Conservation (phyloP, 2,797 vertebrate genomes). For the Benthosema pterotum region DNA sequence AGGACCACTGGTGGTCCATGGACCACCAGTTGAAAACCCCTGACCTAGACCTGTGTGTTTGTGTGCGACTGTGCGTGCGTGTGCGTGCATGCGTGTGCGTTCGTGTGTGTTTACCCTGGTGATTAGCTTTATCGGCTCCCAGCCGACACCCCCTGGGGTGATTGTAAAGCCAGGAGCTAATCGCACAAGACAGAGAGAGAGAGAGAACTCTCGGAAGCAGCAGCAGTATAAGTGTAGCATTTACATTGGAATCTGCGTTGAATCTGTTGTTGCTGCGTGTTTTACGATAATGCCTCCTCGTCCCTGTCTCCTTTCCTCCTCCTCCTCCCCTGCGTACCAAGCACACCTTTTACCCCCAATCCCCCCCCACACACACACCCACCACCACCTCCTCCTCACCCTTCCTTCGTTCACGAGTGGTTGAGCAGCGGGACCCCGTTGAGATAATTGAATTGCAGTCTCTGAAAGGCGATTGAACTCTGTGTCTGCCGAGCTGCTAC, state of each 20-base stretch:
- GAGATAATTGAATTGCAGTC: slow-evolving; percentile 83
- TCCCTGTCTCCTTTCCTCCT: neutral
- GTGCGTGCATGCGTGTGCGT: neutral
- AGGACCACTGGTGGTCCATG: no score
- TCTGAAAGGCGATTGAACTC: slow-evolving; percentile 85
- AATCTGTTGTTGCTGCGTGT: slow-evolving; percentile 49
- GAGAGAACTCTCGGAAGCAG: slow-evolving; percentile 16
- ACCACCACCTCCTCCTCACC: no score
- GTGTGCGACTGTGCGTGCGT: slow-evolving; percentile 11
- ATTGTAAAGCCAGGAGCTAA: slow-evolving; percentile 68
- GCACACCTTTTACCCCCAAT: slow-evolving; percentile 52
- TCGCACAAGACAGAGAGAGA: no score
- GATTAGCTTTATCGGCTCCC: slow-evolving; percentile 76
- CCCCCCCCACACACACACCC: neutral
- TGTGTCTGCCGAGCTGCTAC: slow-evolving; percentile 69
- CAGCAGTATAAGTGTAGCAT: no score
- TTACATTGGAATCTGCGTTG: slow-evolving; percentile 67
- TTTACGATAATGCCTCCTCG: slow-evolving; percentile 56
- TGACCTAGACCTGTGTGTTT: no score
- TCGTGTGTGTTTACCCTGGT: slow-evolving; percentile 47
- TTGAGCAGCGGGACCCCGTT: slow-evolving; percentile 66
- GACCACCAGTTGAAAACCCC: no score
- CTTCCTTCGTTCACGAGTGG: slow-evolving; percentile 65
- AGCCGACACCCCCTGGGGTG: slow-evolving; percentile 68
- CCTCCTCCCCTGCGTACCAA: slow-evolving; percentile 37